Base-by-base conservation (phyloP, 35 echinoderm and acorn worm genomes). In the Hemicentrotus pulcherrimus region DNA sequence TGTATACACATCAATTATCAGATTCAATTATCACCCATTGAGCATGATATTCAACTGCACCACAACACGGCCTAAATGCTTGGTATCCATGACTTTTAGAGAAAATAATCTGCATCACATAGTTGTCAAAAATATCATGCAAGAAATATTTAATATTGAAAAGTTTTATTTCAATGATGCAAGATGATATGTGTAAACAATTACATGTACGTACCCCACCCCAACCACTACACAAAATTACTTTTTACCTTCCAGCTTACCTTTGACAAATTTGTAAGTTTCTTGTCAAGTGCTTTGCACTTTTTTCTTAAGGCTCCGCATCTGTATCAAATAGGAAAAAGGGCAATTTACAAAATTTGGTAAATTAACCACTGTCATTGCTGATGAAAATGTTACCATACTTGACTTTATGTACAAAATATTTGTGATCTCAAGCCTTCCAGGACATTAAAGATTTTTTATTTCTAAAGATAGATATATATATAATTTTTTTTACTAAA, bases 281-380 rank as follows among this genome's bases (percentile, higher is more conserved):
- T 90, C 33, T 90, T 90, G 45, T 90, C 88, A 33, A 90, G 88
- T 90, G 88, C 19, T 90, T 90, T 90, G 88, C 88, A 90, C 24
- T 90, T 90, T 24, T 90, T 33, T 28, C 88, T 90, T 16, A 90
- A 78, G 22, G 22, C 19, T 78, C 65, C 65, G 19, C 65, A 78
- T 78, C 65, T 78, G 65, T 24, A n/a, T 78, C n/a, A 78, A 78
- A 22, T 14, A 78, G 6, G 28, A 78, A 28, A 1, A 78, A 78
- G 19, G 65, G 4, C 28, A 78, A 70, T 70, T 19, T 28, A 78
- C 6, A 78, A n/a, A 55, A 10, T 55, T 55, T 11, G 2, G 15
- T 55, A 14, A 14, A 78, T 28, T n/a, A 28, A 28, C 19, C 16
- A 78, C 19, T 5, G 65, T 5, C 65, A 78, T 28, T 22, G 22